Conservation (phyloP, 2,113 vertebrate genomes). For the Corydoras maculifer region DNA sequence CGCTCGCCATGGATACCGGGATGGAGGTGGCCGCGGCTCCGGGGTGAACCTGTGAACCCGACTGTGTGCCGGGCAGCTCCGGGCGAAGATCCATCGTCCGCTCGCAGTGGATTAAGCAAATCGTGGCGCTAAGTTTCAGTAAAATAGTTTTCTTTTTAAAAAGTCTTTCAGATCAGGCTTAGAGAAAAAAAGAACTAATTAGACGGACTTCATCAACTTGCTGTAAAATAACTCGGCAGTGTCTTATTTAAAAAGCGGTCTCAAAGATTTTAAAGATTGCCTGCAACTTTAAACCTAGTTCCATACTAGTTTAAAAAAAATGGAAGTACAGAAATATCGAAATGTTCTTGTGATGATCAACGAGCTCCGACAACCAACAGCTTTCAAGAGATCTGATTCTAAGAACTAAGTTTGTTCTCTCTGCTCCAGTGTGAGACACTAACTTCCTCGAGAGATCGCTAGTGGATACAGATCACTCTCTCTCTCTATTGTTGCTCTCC, state of each 20-base stretch:
- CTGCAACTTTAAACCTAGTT: too few relatives aligned
- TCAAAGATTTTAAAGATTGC: too few relatives aligned
- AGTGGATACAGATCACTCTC: constrained; percentile 68
- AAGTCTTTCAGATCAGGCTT: too few relatives aligned
- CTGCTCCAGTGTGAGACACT: constrained; percentile 67
- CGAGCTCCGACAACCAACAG: constrained; percentile 7
- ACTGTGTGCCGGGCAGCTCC: constrained; percentile 72
- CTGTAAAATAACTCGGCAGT: too few relatives aligned
- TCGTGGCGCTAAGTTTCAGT: too few relatives aligned
- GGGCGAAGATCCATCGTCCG: constrained; percentile 81
- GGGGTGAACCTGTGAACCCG: constrained; percentile 72
- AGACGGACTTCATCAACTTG: too few relatives aligned
- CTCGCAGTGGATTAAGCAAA: background rate
- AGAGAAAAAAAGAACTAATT: too few relatives aligned
- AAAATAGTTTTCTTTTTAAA: too few relatives aligned
- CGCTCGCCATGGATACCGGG: constrained; percentile 86
- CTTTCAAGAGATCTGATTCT: constrained; percentile 30
- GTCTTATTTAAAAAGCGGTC: too few relatives aligned
- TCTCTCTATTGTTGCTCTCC: constrained; percentile 88
- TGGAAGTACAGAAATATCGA: too few relatives aligned
- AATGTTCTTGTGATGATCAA: background rate
- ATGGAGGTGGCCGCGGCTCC: constrained; percentile 69
- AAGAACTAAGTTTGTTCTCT: constrained; percentile 55
- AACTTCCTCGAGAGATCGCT: constrained; percentile 70
- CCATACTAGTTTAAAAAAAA: too few relatives aligned